Evolutionary conservation across 2,888 invertebrate species (phyloP).

Genomic region (Andrena dorsata): DNA sequence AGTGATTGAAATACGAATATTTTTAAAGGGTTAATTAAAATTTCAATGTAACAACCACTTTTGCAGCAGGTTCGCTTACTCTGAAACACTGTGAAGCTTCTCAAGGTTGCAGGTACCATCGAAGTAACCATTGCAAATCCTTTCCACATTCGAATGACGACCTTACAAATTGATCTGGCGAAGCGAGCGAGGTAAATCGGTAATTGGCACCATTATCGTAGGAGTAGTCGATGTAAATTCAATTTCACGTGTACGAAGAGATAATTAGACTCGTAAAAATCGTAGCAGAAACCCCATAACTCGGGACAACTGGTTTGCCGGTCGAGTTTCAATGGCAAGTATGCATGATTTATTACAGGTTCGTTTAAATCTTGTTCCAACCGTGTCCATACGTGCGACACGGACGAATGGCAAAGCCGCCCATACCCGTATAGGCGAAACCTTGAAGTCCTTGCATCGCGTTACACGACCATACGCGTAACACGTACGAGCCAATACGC

Average conservation of each 20-base stretch:
- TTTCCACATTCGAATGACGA: no score
- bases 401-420: slow-evolving; percentile 40
- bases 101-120: neutral
- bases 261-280: slow-evolving; percentile 35
- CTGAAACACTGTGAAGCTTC: neutral
- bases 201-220: neutral
- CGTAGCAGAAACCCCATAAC: neutral
- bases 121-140: neutral
- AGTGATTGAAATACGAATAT: neutral
- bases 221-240: slow-evolving; percentile 23
- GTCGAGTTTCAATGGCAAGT: slow-evolving; percentile 48
- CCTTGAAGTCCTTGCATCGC: slow-evolving; percentile 74
- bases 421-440: slow-evolving; percentile 54
- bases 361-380: slow-evolving; percentile 51
- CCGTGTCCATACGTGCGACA: slow-evolving; percentile 25
- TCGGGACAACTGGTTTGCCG: slow-evolving; percentile 42
- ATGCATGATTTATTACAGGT: slow-evolving; percentile 54
- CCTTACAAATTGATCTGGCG: neutral
- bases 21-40: neutral
- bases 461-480: slow-evolving; percentile 68
- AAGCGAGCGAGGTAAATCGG: neutral
- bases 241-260: slow-evolving; percentile 26
- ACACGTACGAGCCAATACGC: slow-evolving; percentile 65
- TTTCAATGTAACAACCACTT: neutral
- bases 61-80: neutral